phyloP scores from a whole-genome alignment of 2,888 invertebrate genomes.

The Lottia gigantea region DNA sequence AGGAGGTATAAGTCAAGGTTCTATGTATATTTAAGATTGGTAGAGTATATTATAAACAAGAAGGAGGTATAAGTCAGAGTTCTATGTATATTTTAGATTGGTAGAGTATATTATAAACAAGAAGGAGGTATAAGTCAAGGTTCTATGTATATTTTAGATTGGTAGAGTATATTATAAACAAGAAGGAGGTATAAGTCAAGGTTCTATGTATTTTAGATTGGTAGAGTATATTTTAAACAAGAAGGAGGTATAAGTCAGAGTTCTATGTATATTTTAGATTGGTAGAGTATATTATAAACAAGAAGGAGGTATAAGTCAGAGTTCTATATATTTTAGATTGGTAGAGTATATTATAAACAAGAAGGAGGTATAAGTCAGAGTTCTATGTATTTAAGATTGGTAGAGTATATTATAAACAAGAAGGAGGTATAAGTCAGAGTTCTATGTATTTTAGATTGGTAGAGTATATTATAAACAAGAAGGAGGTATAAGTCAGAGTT shows the following conservation, averaged over 20 bases:
- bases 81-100: slow-evolving; percentile 37
- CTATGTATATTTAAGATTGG: no score
- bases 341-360: slow-evolving; percentile 47
- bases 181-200: slow-evolving; percentile 59
- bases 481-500: slow-evolving; percentile 62
- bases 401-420: no score
- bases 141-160: slow-evolving; percentile 34
- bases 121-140: slow-evolving; percentile 60
- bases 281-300: no score
- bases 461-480: slow-evolving; percentile 45
- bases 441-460: slow-evolving; percentile 40
- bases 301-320: no score
- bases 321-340: slow-evolving; percentile 36
- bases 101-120: slow-evolving; percentile 47
- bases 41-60: no score
- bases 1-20: no score
- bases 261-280: no score
- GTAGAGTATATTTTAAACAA: slow-evolving; percentile 46
- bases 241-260: slow-evolving; percentile 61
- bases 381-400: no score
- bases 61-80: no score
- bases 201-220: slow-evolving; percentile 49
- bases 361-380: slow-evolving; percentile 61
- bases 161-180: slow-evolving; percentile 49
- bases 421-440: no score